Evolutionary conservation across 2,113 vertebrate genomes (phyloP).

Genomic region (Telmatochromis brichardi): DNA sequence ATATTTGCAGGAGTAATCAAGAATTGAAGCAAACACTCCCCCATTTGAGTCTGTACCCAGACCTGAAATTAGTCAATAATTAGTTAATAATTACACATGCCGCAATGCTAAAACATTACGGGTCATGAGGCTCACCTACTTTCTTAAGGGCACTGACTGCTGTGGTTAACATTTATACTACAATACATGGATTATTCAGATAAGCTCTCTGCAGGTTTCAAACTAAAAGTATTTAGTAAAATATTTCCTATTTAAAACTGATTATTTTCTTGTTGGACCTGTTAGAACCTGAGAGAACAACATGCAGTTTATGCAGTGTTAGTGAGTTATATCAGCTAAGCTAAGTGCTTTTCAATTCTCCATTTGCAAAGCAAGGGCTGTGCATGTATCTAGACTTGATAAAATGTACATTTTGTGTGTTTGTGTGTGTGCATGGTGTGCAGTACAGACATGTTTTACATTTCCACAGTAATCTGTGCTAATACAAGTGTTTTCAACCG

Average conservation of each 20-base stretch:
- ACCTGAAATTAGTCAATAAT: background rate
- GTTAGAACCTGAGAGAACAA: background rate
- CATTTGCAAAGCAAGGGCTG: background rate
- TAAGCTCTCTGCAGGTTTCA: background rate
- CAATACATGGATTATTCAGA: background rate
- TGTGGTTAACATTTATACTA: background rate
- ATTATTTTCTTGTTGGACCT: background rate
- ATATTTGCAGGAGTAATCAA: background rate
- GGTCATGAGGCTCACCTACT: background rate
- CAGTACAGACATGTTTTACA: background rate
- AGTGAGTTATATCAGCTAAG: background rate
- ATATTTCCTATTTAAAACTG: background rate
- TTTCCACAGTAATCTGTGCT: slow-evolving; percentile 5
- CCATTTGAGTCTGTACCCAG: background rate
- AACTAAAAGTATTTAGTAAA: background rate
- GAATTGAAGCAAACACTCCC: background rate
- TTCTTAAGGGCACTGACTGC: background rate
- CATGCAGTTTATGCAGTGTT: background rate
- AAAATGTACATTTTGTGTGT: background rate
- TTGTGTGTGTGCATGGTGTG: background rate
- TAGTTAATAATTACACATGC: background rate
- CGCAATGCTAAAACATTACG: background rate
- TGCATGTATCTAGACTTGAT: background rate
- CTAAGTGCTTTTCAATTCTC: background rate
- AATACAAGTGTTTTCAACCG: background rate